Conservation (phyloP, 2,113 vertebrate genomes). For the Prionailurus bengalensis region DNA sequence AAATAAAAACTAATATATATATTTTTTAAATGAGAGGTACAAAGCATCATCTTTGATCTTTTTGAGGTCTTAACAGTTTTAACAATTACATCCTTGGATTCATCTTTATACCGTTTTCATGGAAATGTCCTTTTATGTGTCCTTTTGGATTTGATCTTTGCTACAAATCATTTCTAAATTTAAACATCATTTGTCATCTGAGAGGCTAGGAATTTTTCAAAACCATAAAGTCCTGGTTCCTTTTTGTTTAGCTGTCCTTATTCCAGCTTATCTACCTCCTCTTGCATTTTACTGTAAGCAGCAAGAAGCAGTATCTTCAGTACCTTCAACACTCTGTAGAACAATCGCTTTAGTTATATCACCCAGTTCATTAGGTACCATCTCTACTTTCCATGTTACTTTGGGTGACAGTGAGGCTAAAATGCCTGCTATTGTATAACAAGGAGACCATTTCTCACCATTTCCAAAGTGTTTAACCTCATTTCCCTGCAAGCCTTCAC, state of each 20-base stretch:
- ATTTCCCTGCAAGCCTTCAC: not conserved
- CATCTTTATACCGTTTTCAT: slow-evolving; percentile 13
- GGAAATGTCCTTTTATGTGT: not conserved
- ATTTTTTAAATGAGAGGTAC: not conserved
- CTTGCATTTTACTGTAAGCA: not conserved
- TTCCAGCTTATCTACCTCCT: not conserved
- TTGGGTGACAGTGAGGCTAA: not conserved
- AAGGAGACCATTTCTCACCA: not conserved
- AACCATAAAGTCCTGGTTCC: not conserved
- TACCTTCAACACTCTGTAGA: not conserved
- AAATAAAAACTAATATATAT: too few relatives aligned
- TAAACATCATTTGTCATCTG: not conserved
- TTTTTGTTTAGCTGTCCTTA: not conserved
- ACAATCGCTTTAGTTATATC: not conserved
- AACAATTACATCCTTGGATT: not conserved
- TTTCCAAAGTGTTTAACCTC: not conserved
- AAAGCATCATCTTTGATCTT: not conserved
- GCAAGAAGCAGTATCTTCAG: not conserved
- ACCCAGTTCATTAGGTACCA: not conserved
- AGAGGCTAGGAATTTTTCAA: not conserved
- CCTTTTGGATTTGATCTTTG: not conserved
- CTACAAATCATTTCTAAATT: not conserved
- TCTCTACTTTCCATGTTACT: not conserved
- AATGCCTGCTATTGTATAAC: not conserved
- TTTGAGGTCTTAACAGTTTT: not conserved